Base-by-base conservation (phyloP, 2,113 vertebrate genomes). In the Engraulis encrasicolus region DNA sequence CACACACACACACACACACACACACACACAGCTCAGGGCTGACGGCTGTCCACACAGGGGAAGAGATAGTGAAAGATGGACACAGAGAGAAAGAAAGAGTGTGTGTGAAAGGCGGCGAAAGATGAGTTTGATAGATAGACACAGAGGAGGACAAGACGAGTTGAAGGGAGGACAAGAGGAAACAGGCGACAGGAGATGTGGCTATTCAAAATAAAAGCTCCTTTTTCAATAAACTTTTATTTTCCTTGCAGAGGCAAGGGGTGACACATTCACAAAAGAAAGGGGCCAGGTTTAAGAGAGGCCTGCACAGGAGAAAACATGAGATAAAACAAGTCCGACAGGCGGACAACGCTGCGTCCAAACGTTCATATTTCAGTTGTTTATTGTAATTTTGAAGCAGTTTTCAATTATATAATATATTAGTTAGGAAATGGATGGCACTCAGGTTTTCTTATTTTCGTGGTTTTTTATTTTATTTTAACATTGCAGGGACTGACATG, bases 21-120 rank as follows among this genome's bases (percentile, higher is more conserved):
- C 50, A 66, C 58, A 74, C 58, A 66, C 66, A 74, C 40, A 45
- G 40, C 40, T 3, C 40, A 45, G 40, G 4, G 9, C 40, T 5
- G n/a, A n/a, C 4, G 40, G 40, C 40, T 45, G 3, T 45, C 40
- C 58, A 66, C 66, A 74, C 66, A 74, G 27, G 66, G 2, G 15
- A 74, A 74, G 66, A 74, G 66, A 74, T 74, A 74, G 66, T 74
- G 66, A 74, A 31, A 74, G 66, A 74, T 74, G 58, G n/a, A 23
- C n/a, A 12, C 23, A 11, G 6, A 66, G 66, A 74, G 31, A 74
- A 17, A 71, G 31, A 71, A 31, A 66, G 58, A 66, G 58, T 14
- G 66, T 74, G 66, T 74, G 27, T 74, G 66, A 74, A 74, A 74
- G 27, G 34, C 27, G 66, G 2, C 34, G 66, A 74, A 74, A 74